These are phyloP conservation scores for Ifrita kowaldi DNA, from an alignment of 2,113 vertebrate species.

Conservation along the genomic window DNA sequence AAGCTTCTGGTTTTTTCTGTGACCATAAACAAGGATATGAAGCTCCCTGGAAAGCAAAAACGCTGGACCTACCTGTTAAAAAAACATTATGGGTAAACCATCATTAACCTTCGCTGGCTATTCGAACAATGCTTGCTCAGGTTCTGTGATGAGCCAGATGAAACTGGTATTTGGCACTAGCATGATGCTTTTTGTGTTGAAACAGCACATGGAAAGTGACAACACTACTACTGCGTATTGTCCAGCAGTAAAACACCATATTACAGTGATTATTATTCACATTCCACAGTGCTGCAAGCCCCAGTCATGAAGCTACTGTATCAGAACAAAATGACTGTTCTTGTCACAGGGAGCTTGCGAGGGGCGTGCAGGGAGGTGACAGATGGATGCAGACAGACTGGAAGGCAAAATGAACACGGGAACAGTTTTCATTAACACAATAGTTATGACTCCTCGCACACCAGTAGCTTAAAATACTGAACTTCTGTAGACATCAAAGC, in stretches of 20 bases:
- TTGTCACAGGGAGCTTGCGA: neutral
- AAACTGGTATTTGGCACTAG: neutral
- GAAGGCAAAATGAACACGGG: neutral
- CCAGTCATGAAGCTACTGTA: neutral
- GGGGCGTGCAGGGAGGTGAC: fast-evolving
- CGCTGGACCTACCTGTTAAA: neutral
- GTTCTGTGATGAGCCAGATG: neutral
- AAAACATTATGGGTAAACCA: neutral
- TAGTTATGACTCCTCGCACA: neutral
- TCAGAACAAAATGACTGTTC: neutral
- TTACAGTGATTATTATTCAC: neutral
- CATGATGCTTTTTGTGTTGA: neutral
- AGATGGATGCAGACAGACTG: neutral
- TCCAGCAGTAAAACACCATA: neutral
- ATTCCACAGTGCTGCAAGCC: neutral
- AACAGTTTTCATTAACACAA: neutral
- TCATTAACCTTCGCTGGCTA: neutral
- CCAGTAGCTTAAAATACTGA: neutral
- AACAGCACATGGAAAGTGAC: neutral
- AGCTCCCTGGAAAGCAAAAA: neutral
- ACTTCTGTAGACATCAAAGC: neutral
- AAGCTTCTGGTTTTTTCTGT: neutral
- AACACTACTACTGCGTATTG: neutral
- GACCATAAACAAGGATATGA: neutral
- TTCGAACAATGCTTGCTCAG: neutral